phyloP scores from a whole-genome alignment of 2,113 vertebrate genomes.

The Symphodus melops region DNA sequence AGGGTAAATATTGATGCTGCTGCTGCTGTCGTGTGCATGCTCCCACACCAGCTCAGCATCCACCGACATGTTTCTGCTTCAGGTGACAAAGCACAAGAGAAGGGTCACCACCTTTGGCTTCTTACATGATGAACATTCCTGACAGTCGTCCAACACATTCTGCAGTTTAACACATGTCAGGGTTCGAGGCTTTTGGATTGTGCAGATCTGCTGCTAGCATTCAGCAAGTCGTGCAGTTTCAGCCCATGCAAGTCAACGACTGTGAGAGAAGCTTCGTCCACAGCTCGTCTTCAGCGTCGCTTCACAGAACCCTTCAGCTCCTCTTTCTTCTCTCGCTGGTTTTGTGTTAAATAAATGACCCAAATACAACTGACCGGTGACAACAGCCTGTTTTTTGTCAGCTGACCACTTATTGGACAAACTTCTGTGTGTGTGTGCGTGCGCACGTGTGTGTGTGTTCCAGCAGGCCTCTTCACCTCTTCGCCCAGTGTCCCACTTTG shows the following conservation, averaged over 20 bases:
- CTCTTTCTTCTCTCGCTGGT: no score
- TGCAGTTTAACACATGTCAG: background rate
- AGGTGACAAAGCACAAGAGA: background rate
- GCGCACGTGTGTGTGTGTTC: conserved; percentile 10
- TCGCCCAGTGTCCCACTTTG: conserved; percentile 58
- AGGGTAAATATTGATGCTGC: conserved; percentile 72
- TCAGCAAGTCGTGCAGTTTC: background rate
- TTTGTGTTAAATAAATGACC: background rate
- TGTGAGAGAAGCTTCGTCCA: no score
- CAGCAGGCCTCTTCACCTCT: conserved; percentile 46
- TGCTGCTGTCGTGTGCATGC: conserved; percentile 15
- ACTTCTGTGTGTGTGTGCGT: background rate
- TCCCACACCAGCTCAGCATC: conserved; percentile 38
- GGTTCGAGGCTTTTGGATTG: background rate
- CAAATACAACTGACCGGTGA: no score
- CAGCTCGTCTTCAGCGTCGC: background rate
- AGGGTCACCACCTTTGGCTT: background rate
- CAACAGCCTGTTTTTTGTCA: no score
- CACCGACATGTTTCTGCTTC: conserved; percentile 12
- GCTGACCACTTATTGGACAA: no score
- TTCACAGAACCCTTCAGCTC: background rate
- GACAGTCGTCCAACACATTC: background rate
- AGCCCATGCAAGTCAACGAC: no score
- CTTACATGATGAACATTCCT: no score
- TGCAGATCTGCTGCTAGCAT: no score